phyloP scores from a whole-genome alignment of 2,888 invertebrate genomes.

The Pyrochroa serraticornis region DNA sequence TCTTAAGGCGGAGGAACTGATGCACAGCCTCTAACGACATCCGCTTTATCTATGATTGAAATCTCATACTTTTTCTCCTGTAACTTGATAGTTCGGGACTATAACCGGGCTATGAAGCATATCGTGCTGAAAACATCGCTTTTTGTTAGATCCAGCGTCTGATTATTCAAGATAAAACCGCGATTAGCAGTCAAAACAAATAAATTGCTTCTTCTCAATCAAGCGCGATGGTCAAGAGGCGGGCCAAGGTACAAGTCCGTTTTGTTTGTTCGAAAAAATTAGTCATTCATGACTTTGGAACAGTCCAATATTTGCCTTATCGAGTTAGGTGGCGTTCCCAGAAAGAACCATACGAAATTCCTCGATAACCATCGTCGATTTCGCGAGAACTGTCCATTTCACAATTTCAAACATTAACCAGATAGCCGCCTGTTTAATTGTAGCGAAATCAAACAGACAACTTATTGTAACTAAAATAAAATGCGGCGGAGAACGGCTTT shows the following conservation, averaged over 20 bases:
- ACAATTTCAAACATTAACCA: constrained; percentile 36
- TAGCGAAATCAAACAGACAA: constrained; percentile 42
- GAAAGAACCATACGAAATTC: constrained; percentile 1
- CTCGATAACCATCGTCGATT: constrained; percentile 18
- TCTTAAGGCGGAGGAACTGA: constrained; percentile 18
- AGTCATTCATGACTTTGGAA: not conserved
- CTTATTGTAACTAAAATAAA: constrained; percentile 41
- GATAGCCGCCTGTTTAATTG: constrained; percentile 41
- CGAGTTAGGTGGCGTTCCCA: constrained; percentile 1
- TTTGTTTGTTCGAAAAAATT: not conserved
- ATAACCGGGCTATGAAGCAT: constrained; percentile 14
- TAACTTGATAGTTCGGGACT: constrained; percentile 26
- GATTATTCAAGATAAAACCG: constrained; percentile 19
- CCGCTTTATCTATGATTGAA: constrained; percentile 29
- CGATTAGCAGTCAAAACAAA: constrained; percentile 21
- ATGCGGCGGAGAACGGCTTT: constrained; percentile 33
- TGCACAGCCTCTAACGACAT: constrained; percentile 25
- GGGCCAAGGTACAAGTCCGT: constrained; percentile 1
- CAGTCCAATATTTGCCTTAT: not conserved
- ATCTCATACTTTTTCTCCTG: constrained; percentile 28
- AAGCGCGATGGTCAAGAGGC: not conserved
- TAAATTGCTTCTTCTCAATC: constrained; percentile 2
- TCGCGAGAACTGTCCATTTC: constrained; percentile 21
- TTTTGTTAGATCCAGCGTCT: constrained; percentile 20
- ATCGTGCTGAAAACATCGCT: constrained; percentile 23